Base-by-base conservation (phyloP, 2,888 invertebrate genomes). In the Leptinotarsa haldemani region DNA sequence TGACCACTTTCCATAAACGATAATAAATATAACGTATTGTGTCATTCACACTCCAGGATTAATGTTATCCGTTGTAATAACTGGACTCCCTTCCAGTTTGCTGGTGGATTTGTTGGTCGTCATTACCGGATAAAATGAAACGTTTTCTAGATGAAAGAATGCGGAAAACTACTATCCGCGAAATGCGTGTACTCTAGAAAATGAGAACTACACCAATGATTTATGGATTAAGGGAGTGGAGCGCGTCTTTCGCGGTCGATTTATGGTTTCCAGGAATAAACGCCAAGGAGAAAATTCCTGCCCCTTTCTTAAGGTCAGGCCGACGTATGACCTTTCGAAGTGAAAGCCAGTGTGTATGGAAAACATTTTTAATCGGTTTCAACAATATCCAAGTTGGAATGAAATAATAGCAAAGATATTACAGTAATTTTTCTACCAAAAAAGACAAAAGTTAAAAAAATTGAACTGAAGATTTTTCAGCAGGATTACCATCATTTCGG, bases 201-300 rank as follows among this genome's bases (percentile, higher is more conserved):
- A 77, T 77, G 77, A 75, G 74, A 74, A 77, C 71, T 69, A 64
- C 73, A 68, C 66, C 75, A 75, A 77, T 77, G 77, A 77, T 76
- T 72, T 74, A 77, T 75, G 75, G 72, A 53, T 52, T 64, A 61
- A 71, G 77, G 74, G 72, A 74, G 71, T 58, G 65, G 69, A 71
- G 67, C 58, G 68, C 47, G 70, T 70, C 72, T 77, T 77, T 74
- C 71, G 74, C 74, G 77, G 71, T 77, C 67, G 72, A 77, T 77
- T 75, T 77, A 77, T 74, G 68, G 56, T 67, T 67, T 25, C n/a
- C 22, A 25, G 53, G n/a, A 53, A 46, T 30, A 68, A 68, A 53
- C 68, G 47, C 30, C 46, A 18, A 18, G 47, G 30, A 13, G 40
- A 40, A 58, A 56, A 56, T 68, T 46, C 3, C 56, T 20, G 46